Conservation (phyloP, 2,888 invertebrate genomes). For the Eupeodes luniger region DNA sequence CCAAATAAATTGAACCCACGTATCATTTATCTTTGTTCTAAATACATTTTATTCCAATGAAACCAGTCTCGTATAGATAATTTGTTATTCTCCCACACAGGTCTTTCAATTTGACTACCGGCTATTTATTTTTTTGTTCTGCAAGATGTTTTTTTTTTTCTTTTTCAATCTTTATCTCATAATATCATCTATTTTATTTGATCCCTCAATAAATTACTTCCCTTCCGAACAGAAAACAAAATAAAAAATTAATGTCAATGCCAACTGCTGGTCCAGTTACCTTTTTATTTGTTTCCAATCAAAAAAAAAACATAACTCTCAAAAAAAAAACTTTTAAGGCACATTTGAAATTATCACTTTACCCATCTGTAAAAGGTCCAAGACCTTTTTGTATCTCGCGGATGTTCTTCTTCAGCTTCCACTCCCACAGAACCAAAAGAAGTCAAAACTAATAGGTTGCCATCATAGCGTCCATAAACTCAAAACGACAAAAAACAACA, state of each 20-base stretch:
- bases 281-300: background rate
- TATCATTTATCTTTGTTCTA: too few relatives aligned
- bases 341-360: slow-evolving; percentile 5
- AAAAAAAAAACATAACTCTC: background rate
- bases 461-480: background rate
- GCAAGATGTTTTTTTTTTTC: background rate
- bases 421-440: background rate
- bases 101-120: slow-evolving; percentile 1
- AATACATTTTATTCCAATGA: too few relatives aligned
- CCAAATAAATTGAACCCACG: too few relatives aligned
- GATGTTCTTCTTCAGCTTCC: background rate
- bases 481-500: slow-evolving; percentile 3
- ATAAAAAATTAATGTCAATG: slow-evolving; percentile 27
- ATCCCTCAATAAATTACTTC: background rate
- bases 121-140: background rate
- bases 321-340: background rate
- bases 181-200: slow-evolving; percentile 5
- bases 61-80: too few relatives aligned
- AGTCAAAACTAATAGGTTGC: background rate
- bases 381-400: background rate
- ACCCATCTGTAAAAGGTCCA: background rate
- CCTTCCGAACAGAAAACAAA: background rate
- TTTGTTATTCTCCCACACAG: too few relatives aligned
- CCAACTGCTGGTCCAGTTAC: slow-evolving; percentile 16
- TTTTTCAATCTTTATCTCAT: background rate